Evolutionary conservation across 2,888 invertebrate genomes (phyloP).

Genomic region (Sipunculus nudus): DNA sequence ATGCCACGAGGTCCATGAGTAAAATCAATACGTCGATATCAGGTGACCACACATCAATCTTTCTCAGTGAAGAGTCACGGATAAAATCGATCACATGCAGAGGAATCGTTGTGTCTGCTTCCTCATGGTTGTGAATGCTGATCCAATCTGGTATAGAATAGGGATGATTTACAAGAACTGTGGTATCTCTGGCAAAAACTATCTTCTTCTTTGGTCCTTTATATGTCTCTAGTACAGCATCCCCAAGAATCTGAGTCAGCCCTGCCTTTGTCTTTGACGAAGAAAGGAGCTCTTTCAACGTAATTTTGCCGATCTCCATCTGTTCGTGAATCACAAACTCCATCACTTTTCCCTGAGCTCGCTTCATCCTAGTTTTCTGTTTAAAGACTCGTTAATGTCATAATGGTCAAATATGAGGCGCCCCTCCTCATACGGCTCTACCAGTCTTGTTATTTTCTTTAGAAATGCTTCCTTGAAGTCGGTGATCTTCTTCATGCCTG

Average conservation of each 20-base stretch:
- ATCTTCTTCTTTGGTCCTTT: too few species aligned
- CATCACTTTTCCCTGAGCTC: too few species aligned
- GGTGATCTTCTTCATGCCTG: not conserved
- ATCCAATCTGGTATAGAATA: too few species aligned
- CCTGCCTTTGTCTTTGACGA: too few species aligned
- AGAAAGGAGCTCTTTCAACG: too few species aligned
- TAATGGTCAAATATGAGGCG: slow-evolving; percentile 15
- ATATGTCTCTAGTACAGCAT: too few species aligned
- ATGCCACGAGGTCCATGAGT: slow-evolving; percentile 8
- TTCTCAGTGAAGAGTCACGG: not conserved
- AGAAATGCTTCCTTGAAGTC: slow-evolving; percentile 7
- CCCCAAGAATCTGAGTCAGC: too few species aligned
- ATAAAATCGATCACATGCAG: slow-evolving; percentile 5
- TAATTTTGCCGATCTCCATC: too few species aligned
- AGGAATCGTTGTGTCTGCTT: slow-evolving; percentile 22
- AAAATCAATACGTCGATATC: slow-evolving; percentile 19
- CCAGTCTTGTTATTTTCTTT: not conserved
- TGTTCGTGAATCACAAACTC: too few species aligned
- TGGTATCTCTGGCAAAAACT: too few species aligned
- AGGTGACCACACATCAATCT: slow-evolving; percentile 21
- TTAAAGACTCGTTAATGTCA: slow-evolving; percentile 12
- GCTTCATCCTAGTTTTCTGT: slow-evolving; percentile 12
- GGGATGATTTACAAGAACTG: too few species aligned
- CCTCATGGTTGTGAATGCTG: too few species aligned
- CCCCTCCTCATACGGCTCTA: not conserved